These are phyloP conservation scores for Agrochola litura DNA, from an alignment of 2,888 invertebrate genomes.

Conservation along the genomic window DNA sequence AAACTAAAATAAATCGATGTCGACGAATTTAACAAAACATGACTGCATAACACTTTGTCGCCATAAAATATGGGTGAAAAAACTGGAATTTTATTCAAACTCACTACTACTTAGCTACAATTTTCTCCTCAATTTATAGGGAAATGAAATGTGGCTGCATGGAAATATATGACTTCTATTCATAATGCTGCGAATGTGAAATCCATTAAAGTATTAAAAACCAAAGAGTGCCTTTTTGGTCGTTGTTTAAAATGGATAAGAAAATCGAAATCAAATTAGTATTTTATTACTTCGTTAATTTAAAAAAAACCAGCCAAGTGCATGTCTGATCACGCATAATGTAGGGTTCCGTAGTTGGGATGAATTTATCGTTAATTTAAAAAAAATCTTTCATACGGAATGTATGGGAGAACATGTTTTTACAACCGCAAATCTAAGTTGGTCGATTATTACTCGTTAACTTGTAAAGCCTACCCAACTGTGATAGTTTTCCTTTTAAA, in stretches of 20 bases:
- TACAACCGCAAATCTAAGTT: no score
- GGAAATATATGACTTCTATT: conserved; percentile 42
- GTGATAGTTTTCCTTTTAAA: no score
- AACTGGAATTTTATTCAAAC: conserved; percentile 34
- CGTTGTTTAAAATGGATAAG: background rate
- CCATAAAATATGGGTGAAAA: conserved; percentile 10
- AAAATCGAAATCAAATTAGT: background rate
- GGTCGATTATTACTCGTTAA: no score
- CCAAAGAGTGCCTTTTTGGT: background rate
- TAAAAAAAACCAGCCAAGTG: no score
- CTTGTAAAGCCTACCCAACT: no score
- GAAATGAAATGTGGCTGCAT: conserved; percentile 33
- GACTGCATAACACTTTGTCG: conserved; percentile 25
- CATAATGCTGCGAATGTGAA: conserved; percentile 32
- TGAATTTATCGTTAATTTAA: no score
- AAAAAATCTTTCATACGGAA: no score
- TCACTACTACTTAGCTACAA: conserved; percentile 22
- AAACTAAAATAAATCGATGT: no score
- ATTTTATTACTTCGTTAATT: background rate
- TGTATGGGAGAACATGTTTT: no score
- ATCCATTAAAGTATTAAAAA: conserved; percentile 33
- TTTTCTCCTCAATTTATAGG: conserved; percentile 49
- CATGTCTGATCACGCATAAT: no score
- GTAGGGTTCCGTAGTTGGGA: no score
- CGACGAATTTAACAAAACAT: background rate